phyloP scores from a whole-genome alignment of 2,888 invertebrate genomes.

The Malacosoma neustria region DNA sequence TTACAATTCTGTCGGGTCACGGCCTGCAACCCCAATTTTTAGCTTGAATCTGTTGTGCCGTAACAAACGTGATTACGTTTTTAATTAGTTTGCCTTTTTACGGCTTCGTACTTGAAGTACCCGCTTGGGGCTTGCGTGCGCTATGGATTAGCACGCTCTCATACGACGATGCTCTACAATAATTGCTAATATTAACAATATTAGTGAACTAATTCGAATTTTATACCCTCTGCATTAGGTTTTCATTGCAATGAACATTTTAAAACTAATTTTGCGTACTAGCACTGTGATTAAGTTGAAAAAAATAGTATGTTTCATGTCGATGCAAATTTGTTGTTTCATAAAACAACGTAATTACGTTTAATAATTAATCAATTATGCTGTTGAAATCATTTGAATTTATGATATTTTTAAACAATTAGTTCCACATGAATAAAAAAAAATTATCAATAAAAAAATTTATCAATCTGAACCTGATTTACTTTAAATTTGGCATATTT shows the following conservation, averaged over 20 bases:
- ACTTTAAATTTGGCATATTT: too few relatives aligned
- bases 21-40: conserved; percentile 19
- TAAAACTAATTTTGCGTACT: conserved; percentile 16
- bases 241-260: conserved; percentile 9
- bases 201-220: conserved; percentile 16
- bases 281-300: conserved; percentile 15
- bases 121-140: conserved; percentile 26
- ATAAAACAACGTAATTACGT: too few relatives aligned
- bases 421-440: too few relatives aligned
- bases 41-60: conserved; percentile 22
- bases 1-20: conserved; percentile 29
- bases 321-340: conserved; percentile 15
- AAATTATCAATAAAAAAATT: too few relatives aligned
- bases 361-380: too few relatives aligned
- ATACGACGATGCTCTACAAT: conserved; percentile 28
- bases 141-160: conserved; percentile 37
- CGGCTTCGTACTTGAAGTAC: conserved; percentile 17
- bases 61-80: conserved; percentile 32
- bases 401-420: too few relatives aligned
- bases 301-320: conserved; percentile 18
- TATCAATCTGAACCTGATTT: too few relatives aligned
- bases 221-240: conserved; percentile 13
- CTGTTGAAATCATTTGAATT: too few relatives aligned
- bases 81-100: conserved; percentile 31
- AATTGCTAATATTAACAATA: conserved; percentile 34